Base-by-base conservation (phyloP, 2,797 vertebrate species). In the Cyclopterus lumpus region DNA sequence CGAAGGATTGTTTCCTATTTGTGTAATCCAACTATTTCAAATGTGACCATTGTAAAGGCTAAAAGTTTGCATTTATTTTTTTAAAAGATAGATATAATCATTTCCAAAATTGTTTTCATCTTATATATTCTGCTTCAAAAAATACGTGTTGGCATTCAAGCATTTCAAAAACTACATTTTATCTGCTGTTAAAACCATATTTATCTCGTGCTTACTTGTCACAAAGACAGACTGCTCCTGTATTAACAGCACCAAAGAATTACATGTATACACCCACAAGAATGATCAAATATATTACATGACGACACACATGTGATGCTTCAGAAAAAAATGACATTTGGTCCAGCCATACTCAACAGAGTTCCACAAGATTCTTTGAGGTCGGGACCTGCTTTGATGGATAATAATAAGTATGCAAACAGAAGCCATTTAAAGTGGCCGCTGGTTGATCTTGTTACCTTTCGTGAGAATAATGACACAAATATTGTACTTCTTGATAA, bases 401-500 rank as follows among this genome's bases (percentile, higher is more conserved):
- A 30, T 16, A 16, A 14, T 0, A 4, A 4, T 34, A 6, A 18
- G 20, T 36, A 0, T 38, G 10, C 8, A 54, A 22, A 64, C 16
- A 10, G n/a, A 22, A 34, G 7, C 36, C 2, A 46, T 30, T 60
- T 49, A 2, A 38, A 22, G 15, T 9, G 46, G 12, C 59, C 15
- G 10, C 24, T 16, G 26, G 10, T 26, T 67, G 15, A 63, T 57
- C n/a, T 63, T n/a, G 34, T 78, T 67, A 38, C 6, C 58, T 77
- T 30, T 42, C 10, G 14, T 44, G 34, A 18, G 24, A 59, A 60
- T 15, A 59, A 66, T 54, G 71, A 77, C 68, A 36, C 64, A 73
- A 5, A 63, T 36, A 42, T 71, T 60, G 28, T 28, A 10, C 16
- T 14, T 42, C 9, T 1, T 10, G 28, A 44, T 67, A 36, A 24